Evolutionary conservation across 2,888 invertebrate species (phyloP).

Genomic region (Deroplatys truncata): DNA sequence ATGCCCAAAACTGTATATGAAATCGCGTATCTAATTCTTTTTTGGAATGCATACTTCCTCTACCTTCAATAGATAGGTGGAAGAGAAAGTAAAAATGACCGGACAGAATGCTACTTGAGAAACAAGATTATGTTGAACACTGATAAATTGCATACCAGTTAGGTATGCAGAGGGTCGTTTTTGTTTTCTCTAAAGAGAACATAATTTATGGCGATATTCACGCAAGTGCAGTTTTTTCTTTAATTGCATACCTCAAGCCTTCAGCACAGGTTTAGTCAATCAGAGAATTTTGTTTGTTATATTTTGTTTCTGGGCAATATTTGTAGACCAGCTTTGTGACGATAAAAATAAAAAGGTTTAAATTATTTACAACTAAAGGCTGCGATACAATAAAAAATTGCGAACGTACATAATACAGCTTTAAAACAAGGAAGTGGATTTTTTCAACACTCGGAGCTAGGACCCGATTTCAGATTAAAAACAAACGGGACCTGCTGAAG

Average conservation of each 20-base stretch:
- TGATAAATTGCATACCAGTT: no score
- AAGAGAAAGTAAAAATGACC: no score
- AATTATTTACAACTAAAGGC: neutral
- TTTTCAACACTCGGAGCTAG: neutral
- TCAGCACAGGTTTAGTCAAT: neutral
- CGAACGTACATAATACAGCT: neutral
- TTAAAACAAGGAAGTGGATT: neutral
- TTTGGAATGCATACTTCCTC: no score
- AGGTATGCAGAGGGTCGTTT: no score
- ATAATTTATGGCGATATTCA: neutral
- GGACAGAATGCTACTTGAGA: no score
- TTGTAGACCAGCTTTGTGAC: neutral
- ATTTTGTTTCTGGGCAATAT: neutral
- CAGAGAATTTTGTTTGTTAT: neutral
- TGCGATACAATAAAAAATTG: neutral
- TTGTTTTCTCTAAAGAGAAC: neutral
- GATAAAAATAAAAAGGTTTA: neutral
- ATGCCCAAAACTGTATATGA: no score
- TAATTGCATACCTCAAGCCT: neutral
- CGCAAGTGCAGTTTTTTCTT: neutral
- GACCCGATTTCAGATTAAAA: neutral
- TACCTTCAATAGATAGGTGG: no score
- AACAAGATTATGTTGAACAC: no score
- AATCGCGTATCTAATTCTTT: no score
- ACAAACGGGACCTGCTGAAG: neutral